Conservation (phyloP, 2,113 vertebrate genomes). For the Microcebus tavaratra region DNA sequence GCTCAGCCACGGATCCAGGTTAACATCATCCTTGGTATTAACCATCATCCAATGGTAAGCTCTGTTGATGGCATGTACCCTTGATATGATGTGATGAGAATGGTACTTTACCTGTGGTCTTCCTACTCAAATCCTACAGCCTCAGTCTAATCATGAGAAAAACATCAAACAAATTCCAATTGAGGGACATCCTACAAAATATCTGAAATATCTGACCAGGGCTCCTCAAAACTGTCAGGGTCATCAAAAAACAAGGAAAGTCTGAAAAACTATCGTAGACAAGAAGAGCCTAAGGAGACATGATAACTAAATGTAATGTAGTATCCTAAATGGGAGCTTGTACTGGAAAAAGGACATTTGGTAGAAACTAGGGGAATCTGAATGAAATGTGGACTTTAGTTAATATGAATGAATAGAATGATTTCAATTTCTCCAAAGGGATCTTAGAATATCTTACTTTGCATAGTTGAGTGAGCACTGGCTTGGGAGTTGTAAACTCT, state of each 20-base stretch:
- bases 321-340: neutral
- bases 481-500: neutral
- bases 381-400: neutral
- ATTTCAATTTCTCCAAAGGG: neutral
- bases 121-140: neutral
- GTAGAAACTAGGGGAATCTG: neutral
- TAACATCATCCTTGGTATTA: neutral
- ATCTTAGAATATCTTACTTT: slow-evolving; percentile 26
- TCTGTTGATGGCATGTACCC: neutral
- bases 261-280: neutral
- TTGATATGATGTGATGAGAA: neutral
- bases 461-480: neutral
- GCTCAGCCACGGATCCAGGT: neutral
- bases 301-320: neutral
- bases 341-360: neutral
- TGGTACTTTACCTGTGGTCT: neutral
- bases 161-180: neutral
- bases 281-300: neutral
- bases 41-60: neutral
- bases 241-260: slow-evolving; percentile 8
- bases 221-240: neutral
- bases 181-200: neutral
- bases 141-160: neutral
- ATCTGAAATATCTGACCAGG: neutral
- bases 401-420: neutral